Evolutionary conservation across 2,113 vertebrate genomes (phyloP).

Genomic region (Grammomys surdaster): DNA sequence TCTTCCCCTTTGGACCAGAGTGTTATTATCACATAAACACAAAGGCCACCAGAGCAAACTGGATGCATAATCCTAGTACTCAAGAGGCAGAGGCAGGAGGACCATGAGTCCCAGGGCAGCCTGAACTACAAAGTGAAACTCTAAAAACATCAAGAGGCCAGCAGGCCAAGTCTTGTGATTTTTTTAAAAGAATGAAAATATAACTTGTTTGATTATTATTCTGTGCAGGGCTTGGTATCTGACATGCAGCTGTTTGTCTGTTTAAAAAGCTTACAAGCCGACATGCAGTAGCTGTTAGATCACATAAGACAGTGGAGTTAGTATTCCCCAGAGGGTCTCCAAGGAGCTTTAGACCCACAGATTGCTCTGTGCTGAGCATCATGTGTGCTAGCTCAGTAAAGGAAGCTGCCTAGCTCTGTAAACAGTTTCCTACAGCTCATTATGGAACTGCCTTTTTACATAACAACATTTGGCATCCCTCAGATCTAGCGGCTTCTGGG

Average conservation of each 20-base stretch:
- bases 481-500: constrained; percentile 17
- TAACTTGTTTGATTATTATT: background rate
- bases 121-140: background rate
- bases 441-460: background rate
- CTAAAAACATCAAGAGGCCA: background rate
- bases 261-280: background rate
- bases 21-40: background rate
- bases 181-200: constrained; percentile 4
- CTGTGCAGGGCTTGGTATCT: background rate
- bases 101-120: background rate
- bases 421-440: background rate
- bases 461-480: background rate
- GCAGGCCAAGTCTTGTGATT: background rate
- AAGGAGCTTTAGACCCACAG: background rate
- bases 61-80: background rate
- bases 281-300: background rate
- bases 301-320: background rate
- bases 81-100: background rate
- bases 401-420: background rate
- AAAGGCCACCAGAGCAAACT: background rate
- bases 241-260: background rate
- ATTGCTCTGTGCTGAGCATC: background rate
- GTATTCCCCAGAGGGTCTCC: constrained; percentile 17
- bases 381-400: background rate
- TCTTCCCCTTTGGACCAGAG: background rate